phyloP scores from a whole-genome alignment of 2,113 vertebrate genomes.

The Chloebia gouldiae region DNA sequence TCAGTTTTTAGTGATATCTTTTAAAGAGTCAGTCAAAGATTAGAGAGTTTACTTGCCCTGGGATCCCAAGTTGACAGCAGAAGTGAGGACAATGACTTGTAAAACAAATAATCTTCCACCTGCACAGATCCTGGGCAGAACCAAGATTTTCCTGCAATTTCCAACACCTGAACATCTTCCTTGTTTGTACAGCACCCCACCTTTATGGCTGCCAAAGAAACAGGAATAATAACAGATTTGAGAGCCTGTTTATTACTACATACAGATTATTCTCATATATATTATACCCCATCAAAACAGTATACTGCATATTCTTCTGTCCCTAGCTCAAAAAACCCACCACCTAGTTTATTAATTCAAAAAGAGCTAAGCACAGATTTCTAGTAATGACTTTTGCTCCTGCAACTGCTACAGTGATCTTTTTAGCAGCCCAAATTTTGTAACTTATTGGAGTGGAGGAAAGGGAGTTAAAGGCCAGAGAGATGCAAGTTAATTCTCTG shows the following conservation, averaged over 20 bases:
- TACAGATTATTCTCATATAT: not conserved
- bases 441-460: not conserved
- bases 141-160: not conserved
- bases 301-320: not conserved
- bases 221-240: not conserved
- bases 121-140: not conserved
- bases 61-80: not conserved
- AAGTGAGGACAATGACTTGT: not conserved
- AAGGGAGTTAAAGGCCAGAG: not conserved
- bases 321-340: not conserved
- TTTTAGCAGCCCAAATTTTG: not conserved
- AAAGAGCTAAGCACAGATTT: not conserved
- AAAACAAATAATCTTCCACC: not conserved
- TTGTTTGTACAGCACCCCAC: not conserved
- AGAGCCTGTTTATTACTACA: not conserved
- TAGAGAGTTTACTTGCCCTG: constrained; percentile 5
- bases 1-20: constrained; percentile 24
- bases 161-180: not conserved
- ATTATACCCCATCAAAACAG: not conserved
- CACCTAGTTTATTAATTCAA: not conserved
- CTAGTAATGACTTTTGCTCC: not conserved
- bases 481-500: not conserved
- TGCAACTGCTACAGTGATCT: not conserved
- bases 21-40: not conserved
- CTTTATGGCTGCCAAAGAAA: not conserved